Evolutionary conservation across 2,797 vertebrate species (phyloP), one percentile per base, ranked within the genome.

Genomic region (Gymnoscopelus braueri): DNA sequence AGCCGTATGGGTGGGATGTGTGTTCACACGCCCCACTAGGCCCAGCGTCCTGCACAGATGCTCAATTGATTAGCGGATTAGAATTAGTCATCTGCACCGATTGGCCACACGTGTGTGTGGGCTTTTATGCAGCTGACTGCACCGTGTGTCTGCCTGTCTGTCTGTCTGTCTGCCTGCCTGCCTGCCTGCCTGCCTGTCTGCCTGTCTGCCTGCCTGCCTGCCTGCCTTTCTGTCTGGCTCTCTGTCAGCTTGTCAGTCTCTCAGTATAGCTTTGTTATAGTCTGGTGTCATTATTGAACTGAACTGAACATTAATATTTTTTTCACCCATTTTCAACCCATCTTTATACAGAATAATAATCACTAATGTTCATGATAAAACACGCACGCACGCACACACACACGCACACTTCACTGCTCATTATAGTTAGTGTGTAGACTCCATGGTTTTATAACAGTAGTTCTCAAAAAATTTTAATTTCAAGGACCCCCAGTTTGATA

Each of bases 1-100:
- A 35, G 23, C 24, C 64, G 54, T 49, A 24, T 32, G 68, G 24
- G 3, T 13, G 24, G 32, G 49, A 50, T 59, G 35, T 52, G 44
- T 4, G 60, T 71, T 72, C 51, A 63, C 63, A 72, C 62, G 50
- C 50, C 32, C 26, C 62, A 58, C 55, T 44, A 60, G 35, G 59
- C 51, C 59, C 2, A 52, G 61, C 29, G 0, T 77, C 15, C 23
- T 61, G 53, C 67, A 32, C 77, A 75, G 78, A 80, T 71, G 71
- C 63, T 69, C 44, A 23, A 71, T 78, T 84, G 77, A 84, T 82
- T 71, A 69, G 60, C 58, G 60, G 75, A 79, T 80, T 77, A 71
- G 65, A 69, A 48, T 60, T 29, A 67, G 44, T 59, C 65, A 13
- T 60, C 61, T 47, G 49, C 63, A 71, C 72, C 32, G 67, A 83